Percentiles rank a stretch among this genome's conserved stretches.
Evolutionary conservation across 2,888 invertebrate genomes (phyloP).

Genomic region (Nineta flava): DNA sequence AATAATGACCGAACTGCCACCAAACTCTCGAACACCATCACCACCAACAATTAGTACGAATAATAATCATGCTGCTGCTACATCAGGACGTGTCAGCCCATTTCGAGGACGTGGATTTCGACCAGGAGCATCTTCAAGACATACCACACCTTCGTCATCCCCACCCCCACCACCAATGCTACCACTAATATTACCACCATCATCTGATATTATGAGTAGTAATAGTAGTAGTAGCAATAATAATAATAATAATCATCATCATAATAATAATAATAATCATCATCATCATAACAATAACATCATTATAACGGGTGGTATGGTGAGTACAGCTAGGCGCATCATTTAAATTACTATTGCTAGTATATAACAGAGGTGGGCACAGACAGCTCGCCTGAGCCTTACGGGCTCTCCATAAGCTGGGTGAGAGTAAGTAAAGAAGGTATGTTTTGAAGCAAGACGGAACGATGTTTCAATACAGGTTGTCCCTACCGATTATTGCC

Average conservation of each 20-base stretch:
- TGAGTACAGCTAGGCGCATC: conserved; percentile 4
- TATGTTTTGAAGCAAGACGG: no score
- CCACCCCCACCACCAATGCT: conserved; percentile 19
- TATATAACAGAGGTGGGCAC: no score
- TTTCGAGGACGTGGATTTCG: conserved; percentile 29
- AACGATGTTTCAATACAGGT: no score
- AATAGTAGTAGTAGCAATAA: background rate
- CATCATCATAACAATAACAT: no score
- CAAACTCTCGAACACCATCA: conserved; percentile 16
- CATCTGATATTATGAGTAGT: background rate
- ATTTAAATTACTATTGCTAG: background rate
- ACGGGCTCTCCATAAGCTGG: no score
- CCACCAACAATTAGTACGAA: conserved; percentile 17
- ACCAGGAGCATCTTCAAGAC: conserved; percentile 23
- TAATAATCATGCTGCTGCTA: no score
- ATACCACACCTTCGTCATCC: conserved; percentile 24
- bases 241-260: background rate
- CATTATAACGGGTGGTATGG: background rate
- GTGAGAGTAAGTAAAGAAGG: no score
- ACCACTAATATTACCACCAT: no score
- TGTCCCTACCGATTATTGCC: no score
- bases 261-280: background rate
- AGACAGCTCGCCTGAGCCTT: no score
- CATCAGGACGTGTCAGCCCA: conserved; percentile 25
- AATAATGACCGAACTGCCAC: conserved; percentile 24